phyloP scores from a whole-genome alignment of 1,140 invertebrate genomes.

The Drosophila kurseongensis region DNA sequence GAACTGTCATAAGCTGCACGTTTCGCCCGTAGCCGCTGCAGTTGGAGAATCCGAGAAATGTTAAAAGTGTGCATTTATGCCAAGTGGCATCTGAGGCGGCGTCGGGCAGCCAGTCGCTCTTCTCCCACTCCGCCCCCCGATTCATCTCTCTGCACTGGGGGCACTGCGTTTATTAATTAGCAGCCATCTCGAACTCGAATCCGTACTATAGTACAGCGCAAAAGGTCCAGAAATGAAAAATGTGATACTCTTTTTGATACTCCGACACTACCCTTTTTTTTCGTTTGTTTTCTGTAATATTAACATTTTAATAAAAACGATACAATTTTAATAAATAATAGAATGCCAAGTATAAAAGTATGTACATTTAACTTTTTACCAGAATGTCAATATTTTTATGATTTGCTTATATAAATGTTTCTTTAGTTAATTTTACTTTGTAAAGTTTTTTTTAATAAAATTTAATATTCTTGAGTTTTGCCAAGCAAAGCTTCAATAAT shows the following conservation, averaged over 20 bases:
- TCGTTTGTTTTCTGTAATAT: too few relatives aligned
- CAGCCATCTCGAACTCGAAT: slow-evolving; percentile 48
- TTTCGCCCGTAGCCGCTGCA: slow-evolving; percentile 63
- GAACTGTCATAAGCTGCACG: slow-evolving; percentile 78
- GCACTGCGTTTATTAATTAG: slow-evolving; percentile 78
- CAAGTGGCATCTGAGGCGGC: slow-evolving; percentile 75
- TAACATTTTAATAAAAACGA: background rate
- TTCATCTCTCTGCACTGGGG: slow-evolving; percentile 14
- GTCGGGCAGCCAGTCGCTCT: slow-evolving; percentile 31
- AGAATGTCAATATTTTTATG: too few relatives aligned
- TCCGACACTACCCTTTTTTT: too few relatives aligned
- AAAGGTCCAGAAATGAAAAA: slow-evolving; percentile 13
- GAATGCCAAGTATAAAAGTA: too few relatives aligned
- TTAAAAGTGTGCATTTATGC: slow-evolving; percentile 83
- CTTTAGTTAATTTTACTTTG: too few relatives aligned
- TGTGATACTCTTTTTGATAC: slow-evolving; percentile 1
- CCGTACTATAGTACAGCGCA: slow-evolving; percentile 17
- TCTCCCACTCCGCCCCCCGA: slow-evolving; percentile 28
- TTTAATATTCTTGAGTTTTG: too few relatives aligned
- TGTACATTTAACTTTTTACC: too few relatives aligned
- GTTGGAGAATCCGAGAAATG: slow-evolving; percentile 82
- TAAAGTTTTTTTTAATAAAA: too few relatives aligned
- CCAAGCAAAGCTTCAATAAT: too few relatives aligned
- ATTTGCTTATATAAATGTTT: too few relatives aligned
- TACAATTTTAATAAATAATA: too few relatives aligned